Evolutionary conservation across 2,797 vertebrate genomes (phyloP).

Genomic region (Myotis planiceps): DNA sequence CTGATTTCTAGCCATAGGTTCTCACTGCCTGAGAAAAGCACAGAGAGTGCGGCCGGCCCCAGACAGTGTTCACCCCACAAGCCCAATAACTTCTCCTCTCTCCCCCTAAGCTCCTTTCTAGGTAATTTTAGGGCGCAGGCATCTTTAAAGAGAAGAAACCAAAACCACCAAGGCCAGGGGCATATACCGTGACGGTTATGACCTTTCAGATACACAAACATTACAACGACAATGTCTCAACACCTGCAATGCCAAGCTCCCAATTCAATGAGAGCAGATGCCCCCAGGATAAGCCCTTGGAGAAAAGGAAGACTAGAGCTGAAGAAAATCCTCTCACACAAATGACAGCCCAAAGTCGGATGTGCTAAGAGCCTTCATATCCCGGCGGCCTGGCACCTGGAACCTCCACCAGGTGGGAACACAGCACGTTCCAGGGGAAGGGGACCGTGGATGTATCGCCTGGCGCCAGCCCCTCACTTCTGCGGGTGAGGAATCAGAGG

Average conservation of each 20-base stretch:
- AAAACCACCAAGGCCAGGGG: background rate
- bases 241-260: background rate
- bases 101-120: background rate
- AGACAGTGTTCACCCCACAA: background rate
- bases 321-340: constrained; percentile 4
- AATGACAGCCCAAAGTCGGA: background rate
- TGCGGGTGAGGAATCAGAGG: background rate
- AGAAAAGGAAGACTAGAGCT: background rate
- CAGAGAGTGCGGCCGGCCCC: background rate
- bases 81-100: background rate
- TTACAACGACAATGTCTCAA: background rate
- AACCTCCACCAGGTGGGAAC: background rate
- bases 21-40: background rate
- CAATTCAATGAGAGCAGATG: background rate
- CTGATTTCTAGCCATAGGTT: background rate
- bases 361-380: background rate
- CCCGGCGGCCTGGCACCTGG: background rate
- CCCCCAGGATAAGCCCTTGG: background rate
- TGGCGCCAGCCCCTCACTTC: background rate
- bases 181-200: background rate
- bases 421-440: background rate
- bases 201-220: background rate
- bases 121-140: background rate
- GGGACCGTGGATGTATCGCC: background rate
- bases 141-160: constrained; percentile 15